Conservation (phyloP, 2,797 vertebrate species). For the Podargus strigoides region DNA sequence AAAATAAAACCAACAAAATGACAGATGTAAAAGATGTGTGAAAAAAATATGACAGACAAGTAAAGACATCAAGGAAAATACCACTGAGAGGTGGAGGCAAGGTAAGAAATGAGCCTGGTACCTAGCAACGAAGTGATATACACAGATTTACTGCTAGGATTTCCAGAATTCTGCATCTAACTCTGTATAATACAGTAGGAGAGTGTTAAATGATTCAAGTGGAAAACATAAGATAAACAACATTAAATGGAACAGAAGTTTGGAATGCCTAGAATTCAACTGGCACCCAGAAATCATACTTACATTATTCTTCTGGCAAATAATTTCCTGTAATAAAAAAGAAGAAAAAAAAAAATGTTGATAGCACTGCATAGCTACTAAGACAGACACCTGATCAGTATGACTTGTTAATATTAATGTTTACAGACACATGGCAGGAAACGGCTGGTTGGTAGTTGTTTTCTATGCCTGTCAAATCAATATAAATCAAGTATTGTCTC, state of each 20-base stretch:
- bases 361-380: background rate
- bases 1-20: background rate
- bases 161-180: slow-evolving; percentile 4
- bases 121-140: slow-evolving; percentile 40
- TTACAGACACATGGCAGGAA: background rate
- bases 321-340: slow-evolving; percentile 86
- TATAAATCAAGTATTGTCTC: background rate
- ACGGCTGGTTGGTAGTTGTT: background rate
- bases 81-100: background rate
- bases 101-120: slow-evolving; percentile 8
- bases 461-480: background rate
- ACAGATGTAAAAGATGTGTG: background rate
- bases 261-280: background rate
- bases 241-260: background rate
- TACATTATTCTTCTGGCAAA: slow-evolving; percentile 99
- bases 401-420: background rate
- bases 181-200: background rate
- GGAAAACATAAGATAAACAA: slow-evolving; percentile 1
- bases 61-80: slow-evolving; percentile 4
- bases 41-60: background rate
- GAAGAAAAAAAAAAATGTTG: background rate
- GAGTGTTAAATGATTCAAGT: background rate
- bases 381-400: background rate
- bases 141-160: background rate
- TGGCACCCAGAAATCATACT: slow-evolving; percentile 74